These are phyloP conservation scores for Atta cephalotes DNA, from an alignment of 1,140 invertebrate genomes.

Conservation along the genomic window DNA sequence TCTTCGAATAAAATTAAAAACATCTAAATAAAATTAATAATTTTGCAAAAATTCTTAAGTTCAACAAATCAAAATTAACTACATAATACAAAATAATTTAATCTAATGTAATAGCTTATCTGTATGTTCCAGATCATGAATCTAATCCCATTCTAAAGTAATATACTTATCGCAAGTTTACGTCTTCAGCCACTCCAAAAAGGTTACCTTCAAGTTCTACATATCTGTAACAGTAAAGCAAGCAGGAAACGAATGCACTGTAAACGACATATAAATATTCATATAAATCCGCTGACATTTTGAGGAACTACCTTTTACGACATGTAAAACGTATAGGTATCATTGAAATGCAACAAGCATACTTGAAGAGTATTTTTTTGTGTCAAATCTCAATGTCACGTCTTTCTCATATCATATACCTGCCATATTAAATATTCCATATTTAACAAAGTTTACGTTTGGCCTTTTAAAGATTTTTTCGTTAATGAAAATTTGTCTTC, in stretches of 20 bases:
- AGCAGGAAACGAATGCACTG: constrained; percentile 3
- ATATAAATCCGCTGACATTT: constrained; percentile 15
- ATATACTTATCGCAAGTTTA: neutral
- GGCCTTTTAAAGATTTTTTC: neutral
- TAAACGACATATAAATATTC: constrained; percentile 35
- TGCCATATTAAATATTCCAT: neutral
- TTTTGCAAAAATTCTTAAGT: neutral
- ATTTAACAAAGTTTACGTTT: neutral
- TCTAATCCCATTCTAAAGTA: neutral
- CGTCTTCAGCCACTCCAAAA: neutral
- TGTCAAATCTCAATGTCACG: constrained; percentile 28
- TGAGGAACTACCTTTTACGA: constrained; percentile 7
- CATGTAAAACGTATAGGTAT: constrained; percentile 53
- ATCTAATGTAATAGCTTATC: neutral
- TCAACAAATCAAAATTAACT: neutral
- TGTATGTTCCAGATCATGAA: neutral
- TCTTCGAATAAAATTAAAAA: neutral
- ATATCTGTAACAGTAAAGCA: constrained; percentile 30
- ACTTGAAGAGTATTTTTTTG: constrained; percentile 44
- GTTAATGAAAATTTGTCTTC: neutral
- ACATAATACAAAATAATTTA: neutral
- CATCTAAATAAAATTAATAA: neutral
- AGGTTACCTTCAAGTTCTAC: neutral
- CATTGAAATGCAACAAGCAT: constrained; percentile 52
- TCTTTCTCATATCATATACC: neutral